Conservation (phyloP, 2,888 invertebrate species). For the Phaonia tiefii region DNA sequence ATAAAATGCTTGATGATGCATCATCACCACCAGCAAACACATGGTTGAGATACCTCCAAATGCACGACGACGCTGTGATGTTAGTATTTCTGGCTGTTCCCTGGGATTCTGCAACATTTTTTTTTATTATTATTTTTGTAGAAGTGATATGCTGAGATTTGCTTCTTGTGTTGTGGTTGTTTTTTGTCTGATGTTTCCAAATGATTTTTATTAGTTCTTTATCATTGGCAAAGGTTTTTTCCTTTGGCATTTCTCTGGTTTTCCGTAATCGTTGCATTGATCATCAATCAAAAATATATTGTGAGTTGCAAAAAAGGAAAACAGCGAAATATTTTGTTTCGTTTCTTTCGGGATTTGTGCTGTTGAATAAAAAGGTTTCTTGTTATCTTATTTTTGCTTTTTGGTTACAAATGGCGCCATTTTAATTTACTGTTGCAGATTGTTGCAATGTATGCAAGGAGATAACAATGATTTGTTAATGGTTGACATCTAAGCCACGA, state of each 20-base stretch:
- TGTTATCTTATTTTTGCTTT: conserved; percentile 1
- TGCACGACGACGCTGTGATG: not conserved
- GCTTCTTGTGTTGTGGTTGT: conserved; percentile 18
- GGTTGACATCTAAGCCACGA: conserved; percentile 51
- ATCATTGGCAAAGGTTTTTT: conserved; percentile 26
- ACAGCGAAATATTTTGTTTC: conserved; percentile 34
- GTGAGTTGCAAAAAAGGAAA: not conserved
- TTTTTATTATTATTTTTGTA: not conserved
- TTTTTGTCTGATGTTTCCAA: conserved; percentile 47
- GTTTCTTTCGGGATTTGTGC: not conserved
- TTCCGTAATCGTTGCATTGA: conserved; percentile 33
- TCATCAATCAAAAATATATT: conserved; percentile 67
- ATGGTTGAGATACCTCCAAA: not conserved
- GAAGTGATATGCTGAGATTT: conserved; percentile 1
- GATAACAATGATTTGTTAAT: conserved; percentile 65
- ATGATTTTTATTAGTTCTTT: conserved; percentile 38
- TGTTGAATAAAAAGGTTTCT: conserved; percentile 21
- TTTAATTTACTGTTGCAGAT: conserved; percentile 59
- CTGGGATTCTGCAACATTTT: too few species aligned
- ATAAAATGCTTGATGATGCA: conserved; percentile 35
- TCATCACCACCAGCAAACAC: not conserved
- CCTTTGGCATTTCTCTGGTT: conserved; percentile 38
- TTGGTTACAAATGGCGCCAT: conserved; percentile 64
- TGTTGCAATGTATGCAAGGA: conserved; percentile 36
- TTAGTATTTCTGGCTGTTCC: not conserved